Conservation (phyloP, 2,113 vertebrate species). For the Bubo blakistoni region DNA sequence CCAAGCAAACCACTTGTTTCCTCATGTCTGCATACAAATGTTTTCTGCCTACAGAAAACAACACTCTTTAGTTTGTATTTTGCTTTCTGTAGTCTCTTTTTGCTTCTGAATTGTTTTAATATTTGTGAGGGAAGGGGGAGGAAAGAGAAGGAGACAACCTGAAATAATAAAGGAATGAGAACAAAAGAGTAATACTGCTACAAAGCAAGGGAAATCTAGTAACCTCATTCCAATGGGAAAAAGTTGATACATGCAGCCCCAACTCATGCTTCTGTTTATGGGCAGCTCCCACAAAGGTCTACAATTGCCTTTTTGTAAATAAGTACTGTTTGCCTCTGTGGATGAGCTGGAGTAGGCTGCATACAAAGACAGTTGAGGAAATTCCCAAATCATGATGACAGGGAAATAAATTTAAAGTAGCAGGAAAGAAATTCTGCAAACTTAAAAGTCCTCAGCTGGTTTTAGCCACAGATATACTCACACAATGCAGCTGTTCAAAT, state of each 20-base stretch:
- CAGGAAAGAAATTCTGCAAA: neutral
- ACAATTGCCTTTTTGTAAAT: neutral
- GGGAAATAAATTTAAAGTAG: neutral
- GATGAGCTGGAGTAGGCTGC: neutral
- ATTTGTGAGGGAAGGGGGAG: neutral
- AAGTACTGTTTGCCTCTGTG: neutral
- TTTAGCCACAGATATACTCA: neutral
- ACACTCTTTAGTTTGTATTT: neutral
- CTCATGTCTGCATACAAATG: neutral
- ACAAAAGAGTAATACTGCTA: neutral
- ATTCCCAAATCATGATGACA: neutral
- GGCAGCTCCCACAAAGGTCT: neutral
- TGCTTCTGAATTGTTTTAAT: neutral
- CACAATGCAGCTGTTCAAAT: neutral
- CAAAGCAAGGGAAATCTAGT: neutral
- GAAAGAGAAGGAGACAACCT: neutral
- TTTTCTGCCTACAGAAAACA: neutral
- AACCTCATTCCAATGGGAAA: neutral
- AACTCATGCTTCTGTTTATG: neutral
- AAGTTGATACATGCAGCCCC: accelerated
- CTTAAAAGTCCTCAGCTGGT: neutral
- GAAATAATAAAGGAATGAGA: neutral
- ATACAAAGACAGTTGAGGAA: neutral
- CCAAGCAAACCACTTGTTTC: neutral
- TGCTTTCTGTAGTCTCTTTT: neutral